Conservation (phyloP, 2,797 vertebrate genomes). For the Mastacembelus armatus region DNA sequence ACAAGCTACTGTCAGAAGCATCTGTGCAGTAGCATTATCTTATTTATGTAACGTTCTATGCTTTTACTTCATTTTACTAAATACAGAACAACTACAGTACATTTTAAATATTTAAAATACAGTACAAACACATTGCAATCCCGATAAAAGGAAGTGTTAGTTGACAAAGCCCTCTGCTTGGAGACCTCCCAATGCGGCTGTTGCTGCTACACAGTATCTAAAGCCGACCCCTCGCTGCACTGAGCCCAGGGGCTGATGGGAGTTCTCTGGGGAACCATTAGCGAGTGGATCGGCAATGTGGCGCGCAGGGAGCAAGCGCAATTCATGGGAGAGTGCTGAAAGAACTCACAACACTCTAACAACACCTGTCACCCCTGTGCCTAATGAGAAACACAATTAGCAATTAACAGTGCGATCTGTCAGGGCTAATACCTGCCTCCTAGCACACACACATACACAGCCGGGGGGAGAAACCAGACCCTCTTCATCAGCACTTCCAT, state of each 20-base stretch:
- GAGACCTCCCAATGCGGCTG: constrained; percentile 74
- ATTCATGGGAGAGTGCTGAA: constrained; percentile 81
- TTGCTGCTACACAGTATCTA: constrained; percentile 86
- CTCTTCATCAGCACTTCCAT: constrained; percentile 77
- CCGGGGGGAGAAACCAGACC: constrained; percentile 26
- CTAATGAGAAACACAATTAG: constrained; percentile 91
- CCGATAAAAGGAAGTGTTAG: constrained; percentile 28
- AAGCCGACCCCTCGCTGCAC: constrained; percentile 78
- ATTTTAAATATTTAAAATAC: neutral
- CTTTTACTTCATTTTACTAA: neutral
- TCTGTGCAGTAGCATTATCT: neutral
- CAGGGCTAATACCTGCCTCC: constrained; percentile 86
- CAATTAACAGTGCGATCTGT: constrained; percentile 89
- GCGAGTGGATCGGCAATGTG: constrained; percentile 74
- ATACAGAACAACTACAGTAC: constrained; percentile 4
- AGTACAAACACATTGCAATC: neutral
- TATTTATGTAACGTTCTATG: neutral
- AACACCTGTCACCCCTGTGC: constrained; percentile 88
- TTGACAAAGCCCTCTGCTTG: constrained; percentile 52
- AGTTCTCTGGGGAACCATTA: constrained; percentile 87
- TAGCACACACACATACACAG: constrained; percentile 27
- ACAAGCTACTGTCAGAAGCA: neutral
- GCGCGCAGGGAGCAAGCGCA: constrained; percentile 70
- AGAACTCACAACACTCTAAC: constrained; percentile 87
- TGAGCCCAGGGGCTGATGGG: constrained; percentile 85